Percentiles rank a stretch among this genome's conserved stretches.
These are phyloP conservation scores for Physella acuta DNA, from an alignment of 1,140 invertebrate species.

Conservation along the genomic window DNA sequence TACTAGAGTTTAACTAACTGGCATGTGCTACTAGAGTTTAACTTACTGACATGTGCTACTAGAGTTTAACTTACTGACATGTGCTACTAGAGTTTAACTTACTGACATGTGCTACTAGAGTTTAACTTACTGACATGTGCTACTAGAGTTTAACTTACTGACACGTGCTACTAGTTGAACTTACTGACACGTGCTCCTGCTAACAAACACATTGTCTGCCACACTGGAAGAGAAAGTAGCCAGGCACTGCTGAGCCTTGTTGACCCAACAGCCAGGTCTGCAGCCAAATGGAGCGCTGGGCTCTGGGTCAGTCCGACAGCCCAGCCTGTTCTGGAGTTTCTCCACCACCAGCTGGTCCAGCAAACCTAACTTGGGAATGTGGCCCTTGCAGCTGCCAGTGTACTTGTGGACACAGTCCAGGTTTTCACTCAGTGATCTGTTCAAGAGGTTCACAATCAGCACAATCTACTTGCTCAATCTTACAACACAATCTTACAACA, in stretches of 20 bases:
- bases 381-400: neutral
- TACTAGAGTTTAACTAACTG: too few relatives aligned
- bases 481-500: too few relatives aligned
- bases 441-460: too few relatives aligned
- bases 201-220: neutral
- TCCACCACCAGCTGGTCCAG: neutral
- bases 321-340: neutral
- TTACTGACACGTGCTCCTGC: neutral
- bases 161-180: neutral
- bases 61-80: too few relatives aligned
- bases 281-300: neutral
- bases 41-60: too few relatives aligned
- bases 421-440: neutral
- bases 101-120: too few relatives aligned
- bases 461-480: too few relatives aligned
- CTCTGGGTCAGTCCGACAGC: slow-evolving; percentile 7
- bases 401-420: neutral
- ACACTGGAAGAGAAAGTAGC: neutral
- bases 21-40: too few relatives aligned
- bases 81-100: too few relatives aligned
- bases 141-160: neutral
- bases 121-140: too few relatives aligned
- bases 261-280: slow-evolving; percentile 7
- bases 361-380: neutral
- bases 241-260: slow-evolving; percentile 5